Evolutionary conservation across 2,888 invertebrate species (phyloP).

Genomic region (Mesochorus sp.): DNA sequence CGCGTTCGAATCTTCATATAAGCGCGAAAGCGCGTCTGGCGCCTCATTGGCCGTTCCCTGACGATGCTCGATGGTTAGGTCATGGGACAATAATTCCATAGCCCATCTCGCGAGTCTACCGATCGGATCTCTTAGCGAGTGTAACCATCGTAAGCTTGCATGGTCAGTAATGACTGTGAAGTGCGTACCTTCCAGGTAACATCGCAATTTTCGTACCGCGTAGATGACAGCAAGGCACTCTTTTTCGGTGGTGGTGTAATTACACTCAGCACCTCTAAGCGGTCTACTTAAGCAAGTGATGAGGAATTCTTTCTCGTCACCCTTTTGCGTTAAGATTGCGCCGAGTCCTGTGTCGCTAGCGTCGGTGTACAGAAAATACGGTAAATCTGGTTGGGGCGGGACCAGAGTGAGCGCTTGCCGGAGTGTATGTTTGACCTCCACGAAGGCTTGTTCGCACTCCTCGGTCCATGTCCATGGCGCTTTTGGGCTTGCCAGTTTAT

Average conservation of each 20-base stretch:
- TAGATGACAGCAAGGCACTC: constrained; percentile 55
- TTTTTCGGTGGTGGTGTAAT: constrained; percentile 52
- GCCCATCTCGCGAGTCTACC: constrained; percentile 39
- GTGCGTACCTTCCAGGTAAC: constrained; percentile 52
- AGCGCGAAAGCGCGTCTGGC: constrained; percentile 21
- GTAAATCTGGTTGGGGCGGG: constrained; percentile 45
- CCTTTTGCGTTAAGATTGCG: constrained; percentile 44
- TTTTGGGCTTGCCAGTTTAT: constrained; percentile 35
- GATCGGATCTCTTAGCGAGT: constrained; percentile 62
- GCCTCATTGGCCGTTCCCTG: constrained; percentile 9
- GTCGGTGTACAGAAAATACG: constrained; percentile 45
- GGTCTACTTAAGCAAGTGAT: constrained; percentile 50
- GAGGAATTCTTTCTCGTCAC: constrained; percentile 18
- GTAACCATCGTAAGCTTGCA: constrained; percentile 62
- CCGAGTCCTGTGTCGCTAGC: constrained; percentile 48
- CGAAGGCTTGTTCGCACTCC: constrained; percentile 23
- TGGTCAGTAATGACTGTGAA: constrained; percentile 70
- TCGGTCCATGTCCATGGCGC: constrained; percentile 27
- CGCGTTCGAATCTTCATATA: neutral
- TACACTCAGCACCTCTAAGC: constrained; percentile 16
- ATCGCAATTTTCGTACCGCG: constrained; percentile 46
- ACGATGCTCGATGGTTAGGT: constrained; percentile 16
- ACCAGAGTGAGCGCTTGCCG: constrained; percentile 20
- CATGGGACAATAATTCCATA: neutral
- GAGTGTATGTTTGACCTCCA: constrained; percentile 11